phyloP scores from a whole-genome alignment of 2,888 invertebrate genomes.

The Harpalus rufipes region DNA sequence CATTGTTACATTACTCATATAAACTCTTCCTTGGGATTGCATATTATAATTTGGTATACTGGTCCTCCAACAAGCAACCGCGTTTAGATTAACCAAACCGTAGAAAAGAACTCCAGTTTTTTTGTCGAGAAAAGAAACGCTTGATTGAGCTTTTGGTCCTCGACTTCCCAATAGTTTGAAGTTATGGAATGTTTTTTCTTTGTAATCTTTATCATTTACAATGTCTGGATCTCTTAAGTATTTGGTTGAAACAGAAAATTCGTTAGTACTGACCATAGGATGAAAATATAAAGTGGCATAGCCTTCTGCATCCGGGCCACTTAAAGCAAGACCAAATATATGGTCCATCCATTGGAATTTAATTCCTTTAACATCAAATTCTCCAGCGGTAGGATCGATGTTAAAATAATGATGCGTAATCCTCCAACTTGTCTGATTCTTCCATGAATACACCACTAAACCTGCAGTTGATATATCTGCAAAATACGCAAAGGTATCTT shows the following conservation, averaged over 20 bases:
- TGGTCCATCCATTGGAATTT: conserved; percentile 89
- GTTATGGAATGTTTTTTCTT: conserved; percentile 80
- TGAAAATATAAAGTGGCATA: conserved; percentile 89
- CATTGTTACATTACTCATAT: conserved; percentile 85
- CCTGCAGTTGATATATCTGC: conserved; percentile 85
- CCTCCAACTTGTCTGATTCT: conserved; percentile 85
- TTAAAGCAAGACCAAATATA: conserved; percentile 86
- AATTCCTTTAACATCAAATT: conserved; percentile 85
- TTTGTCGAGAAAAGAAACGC: conserved; percentile 85
- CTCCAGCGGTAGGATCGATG: conserved; percentile 83
- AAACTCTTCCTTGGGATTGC: conserved; percentile 86
- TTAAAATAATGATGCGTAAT: conserved; percentile 82
- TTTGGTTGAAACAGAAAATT: conserved; percentile 86
- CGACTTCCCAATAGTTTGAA: conserved; percentile 85
- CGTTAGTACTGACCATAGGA: conserved; percentile 87
- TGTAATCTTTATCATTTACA: conserved; percentile 71
- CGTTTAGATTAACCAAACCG: conserved; percentile 86
- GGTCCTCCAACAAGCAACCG: conserved; percentile 89
- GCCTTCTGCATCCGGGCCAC: conserved; percentile 82
- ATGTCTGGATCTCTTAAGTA: conserved; percentile 80
- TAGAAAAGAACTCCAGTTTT: conserved; percentile 87
- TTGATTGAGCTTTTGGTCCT: conserved; percentile 86
- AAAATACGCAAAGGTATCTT: conserved; percentile 85
- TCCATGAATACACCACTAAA: conserved; percentile 88
- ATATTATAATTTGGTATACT: conserved; percentile 83